phyloP scores from a whole-genome alignment of 2,113 vertebrate genomes.

The Onychostruthus taczanowskii region DNA sequence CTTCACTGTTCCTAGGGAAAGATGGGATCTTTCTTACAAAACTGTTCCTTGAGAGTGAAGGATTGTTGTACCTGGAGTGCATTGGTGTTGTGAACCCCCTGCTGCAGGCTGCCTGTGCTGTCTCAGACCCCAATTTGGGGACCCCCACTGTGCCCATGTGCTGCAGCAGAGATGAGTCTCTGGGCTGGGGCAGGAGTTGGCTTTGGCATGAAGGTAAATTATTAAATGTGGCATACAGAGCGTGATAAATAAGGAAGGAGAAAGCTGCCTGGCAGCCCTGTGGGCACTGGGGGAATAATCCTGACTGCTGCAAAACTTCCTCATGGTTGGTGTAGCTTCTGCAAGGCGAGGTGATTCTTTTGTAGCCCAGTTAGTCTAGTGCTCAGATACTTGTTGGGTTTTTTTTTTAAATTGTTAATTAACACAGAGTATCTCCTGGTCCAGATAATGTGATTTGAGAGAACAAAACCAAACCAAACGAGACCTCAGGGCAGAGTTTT shows the following conservation, averaged over 20 bases:
- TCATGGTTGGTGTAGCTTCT: neutral
- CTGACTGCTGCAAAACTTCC: slow-evolving; percentile 10
- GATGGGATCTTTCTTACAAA: neutral
- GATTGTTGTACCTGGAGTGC: neutral
- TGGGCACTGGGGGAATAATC: neutral
- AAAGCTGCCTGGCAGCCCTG: slow-evolving; percentile 52
- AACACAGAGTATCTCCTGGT: neutral
- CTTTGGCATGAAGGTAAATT: slow-evolving; percentile 17
- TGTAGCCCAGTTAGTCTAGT: neutral
- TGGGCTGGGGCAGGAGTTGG: neutral
- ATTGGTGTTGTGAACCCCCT: neutral
- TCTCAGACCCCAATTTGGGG: neutral
- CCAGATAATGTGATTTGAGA: neutral
- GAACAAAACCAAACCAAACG: neutral
- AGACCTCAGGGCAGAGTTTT: neutral
- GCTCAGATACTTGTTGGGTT: neutral
- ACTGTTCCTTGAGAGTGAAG: neutral
- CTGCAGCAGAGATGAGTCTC: neutral
- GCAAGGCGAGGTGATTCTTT: neutral
- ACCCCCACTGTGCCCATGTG: neutral
- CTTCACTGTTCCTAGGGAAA: neutral
- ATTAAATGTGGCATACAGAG: slow-evolving; percentile 23
- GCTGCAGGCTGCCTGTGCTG: neutral
- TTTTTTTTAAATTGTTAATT: neutral
- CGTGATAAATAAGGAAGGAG: slow-evolving; percentile 8